Evolutionary conservation across 2,797 vertebrate genomes (phyloP).

Genomic region (Hafferia zeledoni): DNA sequence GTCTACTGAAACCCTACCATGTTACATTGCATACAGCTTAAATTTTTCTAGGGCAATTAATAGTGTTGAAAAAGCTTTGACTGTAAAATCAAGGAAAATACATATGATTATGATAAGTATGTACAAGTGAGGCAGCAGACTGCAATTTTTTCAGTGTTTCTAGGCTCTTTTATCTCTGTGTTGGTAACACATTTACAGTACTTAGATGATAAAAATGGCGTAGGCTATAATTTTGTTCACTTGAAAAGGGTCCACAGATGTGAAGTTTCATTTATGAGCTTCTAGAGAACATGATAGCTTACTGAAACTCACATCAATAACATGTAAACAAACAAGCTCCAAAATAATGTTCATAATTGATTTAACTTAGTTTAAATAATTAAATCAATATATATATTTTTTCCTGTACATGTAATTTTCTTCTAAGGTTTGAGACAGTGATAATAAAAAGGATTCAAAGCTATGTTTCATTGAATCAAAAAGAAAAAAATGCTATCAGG

Average conservation of each 20-base stretch:
- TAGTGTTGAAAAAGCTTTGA: neutral
- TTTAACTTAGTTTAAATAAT: neutral
- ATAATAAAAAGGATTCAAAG: neutral
- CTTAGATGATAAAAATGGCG: neutral
- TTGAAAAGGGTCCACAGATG: neutral
- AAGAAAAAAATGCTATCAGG: neutral
- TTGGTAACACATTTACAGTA: neutral
- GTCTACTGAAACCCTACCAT: rapidly evolving
- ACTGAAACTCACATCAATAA: neutral
- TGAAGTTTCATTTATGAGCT: neutral
- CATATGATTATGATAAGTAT: neutral
- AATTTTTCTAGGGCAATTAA: neutral
- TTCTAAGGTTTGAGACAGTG: neutral
- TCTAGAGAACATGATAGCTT: neutral
- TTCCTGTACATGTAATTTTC: neutral
- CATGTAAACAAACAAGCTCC: neutral
- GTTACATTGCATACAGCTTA: neutral
- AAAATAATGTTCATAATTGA: neutral
- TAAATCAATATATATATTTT: neutral
- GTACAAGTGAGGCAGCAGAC: neutral
- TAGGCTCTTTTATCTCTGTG: neutral
- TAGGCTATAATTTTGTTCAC: neutral
- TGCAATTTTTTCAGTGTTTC: neutral
- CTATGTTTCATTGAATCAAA: neutral
- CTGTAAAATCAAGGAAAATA: neutral